These are phyloP conservation scores for Zaprionus bogoriensis DNA, from an alignment of 2,888 invertebrate genomes.

Conservation along the genomic window DNA sequence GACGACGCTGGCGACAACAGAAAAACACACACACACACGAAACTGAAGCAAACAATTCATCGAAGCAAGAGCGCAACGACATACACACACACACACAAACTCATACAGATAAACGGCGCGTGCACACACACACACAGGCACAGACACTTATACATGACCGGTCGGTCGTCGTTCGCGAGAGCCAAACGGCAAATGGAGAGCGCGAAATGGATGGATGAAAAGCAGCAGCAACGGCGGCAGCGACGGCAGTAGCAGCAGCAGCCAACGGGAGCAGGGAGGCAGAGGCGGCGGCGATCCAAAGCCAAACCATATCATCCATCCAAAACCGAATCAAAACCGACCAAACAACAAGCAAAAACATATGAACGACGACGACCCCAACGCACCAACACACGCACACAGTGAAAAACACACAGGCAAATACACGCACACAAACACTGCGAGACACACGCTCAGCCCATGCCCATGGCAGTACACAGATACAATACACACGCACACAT, in stretches of 20 bases:
- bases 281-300: conserved; percentile 31
- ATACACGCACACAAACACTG: conserved; percentile 1
- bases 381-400: conserved; percentile 46
- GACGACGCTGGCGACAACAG: conserved; percentile 25
- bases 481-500: conserved; percentile 40
- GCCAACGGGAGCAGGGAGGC: neutral
- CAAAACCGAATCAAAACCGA: conserved; percentile 80
- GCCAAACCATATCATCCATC: conserved; percentile 78
- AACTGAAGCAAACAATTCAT: conserved; percentile 62
- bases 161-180: conserved; percentile 55
- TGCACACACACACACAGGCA: conserved; percentile 16
- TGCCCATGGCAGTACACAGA: conserved; percentile 41
- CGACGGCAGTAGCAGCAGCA: too few relatives aligned
- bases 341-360: conserved; percentile 76
- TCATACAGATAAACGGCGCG: neutral
- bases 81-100: conserved; percentile 22
- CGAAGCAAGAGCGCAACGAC: conserved; percentile 57
- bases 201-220: conserved; percentile 49
- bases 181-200: conserved; percentile 56
- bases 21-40: conserved; percentile 23
- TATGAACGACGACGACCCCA: conserved; percentile 59
- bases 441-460: conserved; percentile 10
- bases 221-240: conserved; percentile 16
- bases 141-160: conserved; percentile 54
- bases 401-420: conserved; percentile 30